Percentiles rank a stretch among this genome's conserved stretches.
Conservation (phyloP, 2,888 invertebrate genomes). For the Gymnosoma rotundatum region DNA sequence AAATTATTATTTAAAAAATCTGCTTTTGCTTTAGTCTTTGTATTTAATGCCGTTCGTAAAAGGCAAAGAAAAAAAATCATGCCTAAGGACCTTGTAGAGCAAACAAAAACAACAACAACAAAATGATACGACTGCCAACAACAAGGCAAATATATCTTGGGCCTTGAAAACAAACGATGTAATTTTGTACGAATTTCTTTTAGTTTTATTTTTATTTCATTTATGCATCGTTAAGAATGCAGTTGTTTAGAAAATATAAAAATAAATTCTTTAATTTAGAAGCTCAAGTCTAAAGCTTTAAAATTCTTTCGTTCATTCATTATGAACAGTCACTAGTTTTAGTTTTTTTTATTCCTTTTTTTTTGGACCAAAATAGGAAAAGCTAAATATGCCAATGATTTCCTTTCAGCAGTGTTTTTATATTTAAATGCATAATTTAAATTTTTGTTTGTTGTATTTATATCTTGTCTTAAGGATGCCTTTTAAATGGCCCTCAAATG, state of each 20-base stretch:
- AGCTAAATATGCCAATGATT: constrained; percentile 17
- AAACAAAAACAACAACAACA: constrained; percentile 4
- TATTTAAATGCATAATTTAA: not conserved
- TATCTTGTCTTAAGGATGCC: constrained; percentile 16
- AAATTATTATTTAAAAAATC: constrained; percentile 48
- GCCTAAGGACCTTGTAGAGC: constrained; percentile 57
- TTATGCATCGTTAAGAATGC: constrained; percentile 65
- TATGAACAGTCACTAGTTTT: constrained; percentile 50
- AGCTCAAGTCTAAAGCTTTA: constrained; percentile 32
- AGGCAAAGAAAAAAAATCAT: not conserved
- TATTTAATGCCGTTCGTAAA: no score
- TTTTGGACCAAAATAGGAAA: no score
- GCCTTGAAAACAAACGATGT: constrained; percentile 50
- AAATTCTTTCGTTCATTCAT: constrained; percentile 41
- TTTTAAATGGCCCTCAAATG: constrained; percentile 5
- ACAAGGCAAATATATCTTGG: constrained; percentile 35
- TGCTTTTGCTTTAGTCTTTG: no score
- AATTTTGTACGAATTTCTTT: not conserved
- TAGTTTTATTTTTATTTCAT: constrained; percentile 16
- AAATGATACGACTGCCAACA: not conserved
- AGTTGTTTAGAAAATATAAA: constrained; percentile 56
- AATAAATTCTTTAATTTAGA: constrained; percentile 53
- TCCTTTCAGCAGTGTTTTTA: not conserved
- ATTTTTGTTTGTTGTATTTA: not conserved
- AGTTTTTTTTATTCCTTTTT: not conserved